A percentile compares a stretch with the other conserved stretches of the same genome.
Conservation (phyloP, 2,888 invertebrate genomes). For the Pterobdella sp. region DNA sequence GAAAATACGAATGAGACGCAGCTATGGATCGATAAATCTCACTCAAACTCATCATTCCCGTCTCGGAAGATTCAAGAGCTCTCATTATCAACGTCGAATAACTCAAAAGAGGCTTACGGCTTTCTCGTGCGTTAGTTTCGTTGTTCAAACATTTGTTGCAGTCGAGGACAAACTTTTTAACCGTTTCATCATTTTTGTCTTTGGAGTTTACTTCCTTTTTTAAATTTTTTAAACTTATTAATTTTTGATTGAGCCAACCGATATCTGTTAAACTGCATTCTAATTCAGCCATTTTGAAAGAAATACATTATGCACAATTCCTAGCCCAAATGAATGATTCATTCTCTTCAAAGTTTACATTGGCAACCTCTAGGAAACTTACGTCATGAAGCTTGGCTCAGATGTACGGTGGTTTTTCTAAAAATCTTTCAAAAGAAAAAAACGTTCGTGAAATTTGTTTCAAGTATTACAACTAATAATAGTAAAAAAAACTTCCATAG, state of each 20-base stretch:
- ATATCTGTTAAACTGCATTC: conserved; percentile 54
- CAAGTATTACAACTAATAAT: too few relatives aligned
- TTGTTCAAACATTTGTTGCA: conserved; percentile 1
- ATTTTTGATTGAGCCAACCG: conserved; percentile 54
- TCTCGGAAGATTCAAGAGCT: conserved; percentile 62
- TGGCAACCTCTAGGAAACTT: too few relatives aligned
- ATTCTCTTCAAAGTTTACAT: too few relatives aligned
- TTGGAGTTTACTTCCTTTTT: background rate
- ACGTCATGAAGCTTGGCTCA: too few relatives aligned
- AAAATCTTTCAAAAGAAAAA: too few relatives aligned
- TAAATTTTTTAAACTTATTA: background rate
- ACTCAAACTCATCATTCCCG: conserved; percentile 66
- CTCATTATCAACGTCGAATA: conserved; percentile 65
- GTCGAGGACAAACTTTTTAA: background rate
- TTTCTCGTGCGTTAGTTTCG: conserved; percentile 39
- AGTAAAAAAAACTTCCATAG: too few relatives aligned
- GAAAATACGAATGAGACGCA: conserved; percentile 63
- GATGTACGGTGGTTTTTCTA: too few relatives aligned
- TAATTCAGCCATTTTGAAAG: conserved; percentile 49
- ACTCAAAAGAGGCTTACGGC: conserved; percentile 56
- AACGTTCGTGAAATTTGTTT: too few relatives aligned
- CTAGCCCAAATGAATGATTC: too few relatives aligned
- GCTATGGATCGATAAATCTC: conserved; percentile 68
- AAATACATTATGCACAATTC: too few relatives aligned
- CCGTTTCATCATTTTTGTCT: background rate